A percentile compares a stretch with the other conserved stretches of the same genome.
Conservation (phyloP, 2,888 invertebrate genomes). For the Epirrita christyi region DNA sequence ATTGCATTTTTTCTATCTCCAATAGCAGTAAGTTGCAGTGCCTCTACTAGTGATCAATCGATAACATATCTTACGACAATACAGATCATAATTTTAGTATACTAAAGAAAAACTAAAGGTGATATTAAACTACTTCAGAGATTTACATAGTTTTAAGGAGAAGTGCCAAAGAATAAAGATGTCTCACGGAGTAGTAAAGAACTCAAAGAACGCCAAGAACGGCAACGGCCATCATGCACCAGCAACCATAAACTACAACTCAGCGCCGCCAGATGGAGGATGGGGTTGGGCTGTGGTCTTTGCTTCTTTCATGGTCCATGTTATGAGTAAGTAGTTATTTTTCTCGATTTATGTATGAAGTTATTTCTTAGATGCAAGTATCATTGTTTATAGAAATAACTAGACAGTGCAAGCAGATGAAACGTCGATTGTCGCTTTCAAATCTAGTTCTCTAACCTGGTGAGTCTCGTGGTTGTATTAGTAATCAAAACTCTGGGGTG, state of each 20-base stretch:
- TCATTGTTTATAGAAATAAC: no score
- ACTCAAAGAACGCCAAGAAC: constrained; percentile 61
- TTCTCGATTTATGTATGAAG: no score
- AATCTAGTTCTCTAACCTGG: no score
- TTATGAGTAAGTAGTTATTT: constrained; percentile 90
- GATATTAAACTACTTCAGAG: constrained; percentile 41
- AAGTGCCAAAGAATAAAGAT: constrained; percentile 58
- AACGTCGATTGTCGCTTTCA: no score
- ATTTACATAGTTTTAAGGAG: constrained; percentile 29
- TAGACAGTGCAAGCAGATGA: no score
- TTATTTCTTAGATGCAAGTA: no score
- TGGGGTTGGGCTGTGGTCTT: constrained; percentile 98
- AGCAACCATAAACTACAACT: constrained; percentile 60
- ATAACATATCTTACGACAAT: constrained; percentile 63
- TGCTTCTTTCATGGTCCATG: constrained; percentile 98
- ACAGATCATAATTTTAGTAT: constrained; percentile 38
- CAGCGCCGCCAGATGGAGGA: constrained; percentile 94
- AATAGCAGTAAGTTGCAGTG: constrained; percentile 43
- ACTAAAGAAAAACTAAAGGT: constrained; percentile 26
- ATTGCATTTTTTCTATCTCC: constrained; percentile 40
- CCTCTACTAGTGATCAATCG: constrained; percentile 41
- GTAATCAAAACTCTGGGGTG: no score
- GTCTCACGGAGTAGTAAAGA: constrained; percentile 66
- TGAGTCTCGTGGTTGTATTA: no score
- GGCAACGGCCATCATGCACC: constrained; percentile 54